Base-by-base conservation (phyloP, 2,113 vertebrate genomes). In the Globicephala melas region DNA sequence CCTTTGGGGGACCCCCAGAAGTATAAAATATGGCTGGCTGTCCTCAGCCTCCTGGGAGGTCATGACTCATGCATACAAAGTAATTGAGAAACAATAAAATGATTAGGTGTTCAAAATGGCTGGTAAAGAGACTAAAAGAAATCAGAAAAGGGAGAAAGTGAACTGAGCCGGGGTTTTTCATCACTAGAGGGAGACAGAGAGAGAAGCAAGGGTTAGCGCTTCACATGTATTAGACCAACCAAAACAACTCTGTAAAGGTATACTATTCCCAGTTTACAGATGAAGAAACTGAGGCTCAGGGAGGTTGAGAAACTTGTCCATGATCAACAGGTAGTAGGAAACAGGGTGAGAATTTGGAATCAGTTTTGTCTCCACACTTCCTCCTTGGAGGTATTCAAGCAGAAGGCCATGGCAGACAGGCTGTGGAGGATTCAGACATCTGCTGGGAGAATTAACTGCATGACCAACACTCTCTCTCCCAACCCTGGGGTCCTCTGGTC, bases 1-100 rank as follows among this genome's bases (percentile, higher is more conserved):
- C 79, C 91, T 97, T 82, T 89, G 63, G 74, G 85, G 86, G 63
- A 68, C 81, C 77, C 73, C 53, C 85, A 82, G 85, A 97, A 95
- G 82, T 94, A 93, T 89, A 93, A 96, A 96, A 95, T 97, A 94
- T 33, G 86, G 65, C 38, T 84, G 58, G 60, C 70, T 96, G 83
- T 95, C 87, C 20, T 87, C 85, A 44, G 92, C 23, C 80, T 96
- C 25, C 25, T 86, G 67, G 55, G 53, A 94, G 74, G 83, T 83
- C 89, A 83, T 36, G 50, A 89, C 73, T 94, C 28, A 71, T 47
- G 58, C 73, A 67, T 86, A 70, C 79, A 93, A 91, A 95, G 74
- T 73, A 95, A 95, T 67, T 96, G 87, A 93, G 81, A 38, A 73
- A 95, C 87, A 95, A 70, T 96, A 83, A 93, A 91, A 89, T 41